Percentiles rank a stretch among this genome's conserved stretches.
phyloP scores from a whole-genome alignment of 2,797 vertebrate genomes.

The Loriculus beryllinus region DNA sequence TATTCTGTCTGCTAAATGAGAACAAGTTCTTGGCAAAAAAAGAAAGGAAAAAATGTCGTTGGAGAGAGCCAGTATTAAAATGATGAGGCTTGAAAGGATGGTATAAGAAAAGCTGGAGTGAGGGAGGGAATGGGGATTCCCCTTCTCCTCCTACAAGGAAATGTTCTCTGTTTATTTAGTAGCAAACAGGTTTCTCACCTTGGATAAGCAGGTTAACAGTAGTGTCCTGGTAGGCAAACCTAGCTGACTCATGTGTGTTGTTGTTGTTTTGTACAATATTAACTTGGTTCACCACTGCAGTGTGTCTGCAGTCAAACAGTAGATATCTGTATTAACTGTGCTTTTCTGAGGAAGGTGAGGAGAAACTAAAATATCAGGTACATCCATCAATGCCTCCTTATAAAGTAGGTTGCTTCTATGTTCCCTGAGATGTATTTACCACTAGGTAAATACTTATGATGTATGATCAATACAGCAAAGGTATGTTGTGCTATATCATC shows the following conservation, averaged over 20 bases:
- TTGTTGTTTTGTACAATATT: background rate
- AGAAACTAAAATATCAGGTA: background rate
- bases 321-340: background rate
- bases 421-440: background rate
- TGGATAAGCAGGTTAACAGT: background rate
- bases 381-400: background rate
- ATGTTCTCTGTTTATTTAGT: background rate
- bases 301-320: background rate
- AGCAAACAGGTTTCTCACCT: background rate
- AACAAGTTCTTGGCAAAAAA: slow-evolving; percentile 25
- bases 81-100: background rate
- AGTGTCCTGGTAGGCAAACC: background rate
- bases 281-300: background rate
- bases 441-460: background rate
- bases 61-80: background rate
- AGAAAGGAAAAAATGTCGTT: slow-evolving; percentile 3
- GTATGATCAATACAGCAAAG: background rate
- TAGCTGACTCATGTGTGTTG: background rate
- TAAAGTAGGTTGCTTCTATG: background rate
- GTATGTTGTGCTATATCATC: background rate
- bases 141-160: background rate
- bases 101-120: background rate
- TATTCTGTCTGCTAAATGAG: background rate
- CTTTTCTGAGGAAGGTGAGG: background rate
- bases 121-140: background rate